Evolutionary conservation across 2,888 invertebrate species (phyloP).

Genomic region (Ypsolopha scabrella): DNA sequence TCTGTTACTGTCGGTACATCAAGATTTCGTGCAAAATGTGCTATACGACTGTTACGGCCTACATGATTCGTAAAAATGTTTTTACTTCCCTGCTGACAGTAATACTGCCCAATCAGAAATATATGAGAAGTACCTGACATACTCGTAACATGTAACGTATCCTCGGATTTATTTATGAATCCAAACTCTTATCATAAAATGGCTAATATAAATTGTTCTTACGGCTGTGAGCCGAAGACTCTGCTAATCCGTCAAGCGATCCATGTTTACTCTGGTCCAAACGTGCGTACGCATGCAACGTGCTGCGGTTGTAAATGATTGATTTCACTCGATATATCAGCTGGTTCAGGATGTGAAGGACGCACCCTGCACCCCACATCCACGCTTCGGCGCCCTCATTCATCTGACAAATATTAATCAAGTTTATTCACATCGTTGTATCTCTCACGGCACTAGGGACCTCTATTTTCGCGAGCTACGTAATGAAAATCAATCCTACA

Average conservation of each 20-base stretch:
- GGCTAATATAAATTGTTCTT: too few species aligned
- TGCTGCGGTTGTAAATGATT: slow-evolving; percentile 30
- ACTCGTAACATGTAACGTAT: too few species aligned
- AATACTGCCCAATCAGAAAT: too few species aligned
- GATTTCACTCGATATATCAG: slow-evolving; percentile 40
- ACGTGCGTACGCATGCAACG: slow-evolving; percentile 38
- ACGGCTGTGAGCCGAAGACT: too few species aligned
- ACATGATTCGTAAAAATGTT: not conserved
- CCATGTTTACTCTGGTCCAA: slow-evolving; percentile 20
- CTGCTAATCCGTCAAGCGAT: slow-evolving; percentile 20
- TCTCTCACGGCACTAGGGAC: slow-evolving; percentile 11
- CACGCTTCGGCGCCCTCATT: slow-evolving; percentile 15
- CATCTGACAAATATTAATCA: slow-evolving; percentile 43
- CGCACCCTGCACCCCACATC: slow-evolving; percentile 9
- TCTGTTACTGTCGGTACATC: slow-evolving; percentile 1
- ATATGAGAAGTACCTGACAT: too few species aligned
- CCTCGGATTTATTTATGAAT: too few species aligned
- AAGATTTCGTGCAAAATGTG: not conserved
- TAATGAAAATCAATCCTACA: not conserved
- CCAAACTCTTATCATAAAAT: too few species aligned
- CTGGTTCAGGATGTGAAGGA: slow-evolving; percentile 15
- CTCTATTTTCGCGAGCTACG: slow-evolving; percentile 23
- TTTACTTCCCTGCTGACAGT: not conserved
- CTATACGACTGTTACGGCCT: not conserved
- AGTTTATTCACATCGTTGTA: slow-evolving; percentile 20